phyloP scores from a whole-genome alignment of 2,113 vertebrate genomes.

The Malurus alboscapulatus region DNA sequence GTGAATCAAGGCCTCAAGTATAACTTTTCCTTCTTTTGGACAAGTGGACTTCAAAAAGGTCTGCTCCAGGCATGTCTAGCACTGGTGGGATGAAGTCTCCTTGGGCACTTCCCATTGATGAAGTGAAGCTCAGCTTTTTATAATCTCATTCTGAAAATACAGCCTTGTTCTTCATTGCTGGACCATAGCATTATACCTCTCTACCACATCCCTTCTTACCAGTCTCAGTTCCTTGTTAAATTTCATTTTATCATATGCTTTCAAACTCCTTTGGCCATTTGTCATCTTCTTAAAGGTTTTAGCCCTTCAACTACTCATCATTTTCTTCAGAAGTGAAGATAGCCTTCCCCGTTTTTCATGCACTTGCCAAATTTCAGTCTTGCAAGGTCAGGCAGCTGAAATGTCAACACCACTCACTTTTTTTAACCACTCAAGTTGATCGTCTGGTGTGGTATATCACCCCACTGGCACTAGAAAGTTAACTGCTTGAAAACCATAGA shows the following conservation, averaged over 20 bases:
- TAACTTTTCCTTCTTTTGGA: background rate
- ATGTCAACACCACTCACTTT: background rate
- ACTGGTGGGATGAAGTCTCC: fast-evolving
- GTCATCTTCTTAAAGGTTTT: background rate
- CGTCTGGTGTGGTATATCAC: background rate
- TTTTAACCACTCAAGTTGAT: background rate
- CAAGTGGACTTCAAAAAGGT: background rate
- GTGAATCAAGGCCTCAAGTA: background rate
- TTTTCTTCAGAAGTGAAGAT: background rate
- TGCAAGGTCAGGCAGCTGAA: background rate
- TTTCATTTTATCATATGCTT: background rate
- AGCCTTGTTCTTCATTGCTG: background rate
- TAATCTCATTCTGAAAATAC: background rate
- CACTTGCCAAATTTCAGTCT: background rate
- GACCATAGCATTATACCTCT: background rate
- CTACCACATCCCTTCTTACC: background rate
- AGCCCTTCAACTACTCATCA: background rate
- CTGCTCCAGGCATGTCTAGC: background rate
- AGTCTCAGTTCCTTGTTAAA: background rate
- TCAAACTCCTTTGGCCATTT: background rate
- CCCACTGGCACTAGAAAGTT: background rate
- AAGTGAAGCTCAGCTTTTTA: background rate
- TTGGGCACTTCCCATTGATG: background rate
- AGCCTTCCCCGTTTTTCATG: background rate
- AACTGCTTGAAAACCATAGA: background rate